Evolutionary conservation across 2,888 invertebrate species (phyloP).

Genomic region (Cenopis cana): DNA sequence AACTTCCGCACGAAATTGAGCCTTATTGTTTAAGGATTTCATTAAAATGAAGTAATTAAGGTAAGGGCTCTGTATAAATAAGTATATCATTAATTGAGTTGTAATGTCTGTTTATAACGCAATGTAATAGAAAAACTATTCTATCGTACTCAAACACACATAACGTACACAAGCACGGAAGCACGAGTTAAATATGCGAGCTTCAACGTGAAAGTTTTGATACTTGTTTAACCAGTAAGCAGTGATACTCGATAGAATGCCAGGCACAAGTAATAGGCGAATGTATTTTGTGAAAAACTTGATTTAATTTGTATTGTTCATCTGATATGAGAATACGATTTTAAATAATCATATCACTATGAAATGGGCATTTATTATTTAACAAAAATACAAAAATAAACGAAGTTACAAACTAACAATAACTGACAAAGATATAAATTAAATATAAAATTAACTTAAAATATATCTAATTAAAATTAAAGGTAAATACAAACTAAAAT

Average conservation of each 20-base stretch:
- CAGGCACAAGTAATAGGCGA: neutral
- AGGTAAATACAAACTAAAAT: no score
- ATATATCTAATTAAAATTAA: no score
- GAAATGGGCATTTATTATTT: no score
- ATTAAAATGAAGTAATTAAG: no score
- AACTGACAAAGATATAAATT: no score
- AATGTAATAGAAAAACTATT: neutral
- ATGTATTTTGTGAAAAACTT: neutral
- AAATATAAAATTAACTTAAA: no score
- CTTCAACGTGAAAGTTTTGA: conserved; percentile 35
- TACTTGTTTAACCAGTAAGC: conserved; percentile 37
- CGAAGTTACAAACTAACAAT: no score
- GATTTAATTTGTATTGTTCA: neutral
- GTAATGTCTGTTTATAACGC: neutral
- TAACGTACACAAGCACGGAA: neutral
- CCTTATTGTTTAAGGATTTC: neutral
- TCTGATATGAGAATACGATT: neutral
- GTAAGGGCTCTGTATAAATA: no score
- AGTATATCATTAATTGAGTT: neutral
- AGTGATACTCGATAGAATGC: conserved; percentile 17
- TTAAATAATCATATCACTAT: no score
- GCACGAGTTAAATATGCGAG: conserved; percentile 39
- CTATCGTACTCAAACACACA: neutral
- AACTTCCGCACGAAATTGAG: neutral
- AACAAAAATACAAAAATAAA: no score